These are phyloP conservation scores for Poeciliopsis gracilis DNA, from an alignment of 2,797 vertebrate species.

Conservation along the genomic window DNA sequence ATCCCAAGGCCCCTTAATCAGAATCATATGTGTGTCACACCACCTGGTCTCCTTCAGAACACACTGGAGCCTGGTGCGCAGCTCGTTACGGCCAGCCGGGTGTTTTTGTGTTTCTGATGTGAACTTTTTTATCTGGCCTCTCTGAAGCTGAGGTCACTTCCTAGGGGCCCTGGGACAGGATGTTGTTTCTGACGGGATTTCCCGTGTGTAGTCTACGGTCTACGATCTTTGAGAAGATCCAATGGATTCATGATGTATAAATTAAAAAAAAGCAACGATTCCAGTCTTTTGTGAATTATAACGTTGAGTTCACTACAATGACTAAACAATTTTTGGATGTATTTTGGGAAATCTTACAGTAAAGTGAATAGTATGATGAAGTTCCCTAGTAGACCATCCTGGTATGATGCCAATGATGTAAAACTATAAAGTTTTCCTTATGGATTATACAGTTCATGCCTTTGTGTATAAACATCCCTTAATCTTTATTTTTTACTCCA, in stretches of 20 bases:
- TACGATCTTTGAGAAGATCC: constrained; percentile 14
- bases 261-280: constrained; percentile 5
- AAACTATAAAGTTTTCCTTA: not conserved
- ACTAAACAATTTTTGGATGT: constrained; percentile 17
- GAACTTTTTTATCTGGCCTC: constrained; percentile 74
- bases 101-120: constrained; percentile 73
- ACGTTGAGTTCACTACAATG: constrained; percentile 18
- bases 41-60: constrained; percentile 78
- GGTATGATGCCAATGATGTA: constrained; percentile 40
- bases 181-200: constrained; percentile 74
- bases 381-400: constrained; percentile 32
- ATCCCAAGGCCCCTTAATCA: constrained; percentile 72
- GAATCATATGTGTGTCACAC: constrained; percentile 80
- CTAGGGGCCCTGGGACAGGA: constrained; percentile 74
- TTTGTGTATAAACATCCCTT: not conserved
- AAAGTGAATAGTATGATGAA: constrained; percentile 33
- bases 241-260: constrained; percentile 13
- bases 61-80: constrained; percentile 65
- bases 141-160: constrained; percentile 79
- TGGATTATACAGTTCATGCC: not conserved
- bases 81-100: constrained; percentile 67
- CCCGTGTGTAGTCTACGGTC: constrained; percentile 46
- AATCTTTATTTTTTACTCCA: not conserved
- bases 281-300: constrained; percentile 31
- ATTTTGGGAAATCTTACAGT: constrained; percentile 37